A percentile compares a stretch with the other conserved stretches of the same genome.
Evolutionary conservation across 2,113 vertebrate genomes (phyloP).

Genomic region (Acanthochromis polyacanthus): DNA sequence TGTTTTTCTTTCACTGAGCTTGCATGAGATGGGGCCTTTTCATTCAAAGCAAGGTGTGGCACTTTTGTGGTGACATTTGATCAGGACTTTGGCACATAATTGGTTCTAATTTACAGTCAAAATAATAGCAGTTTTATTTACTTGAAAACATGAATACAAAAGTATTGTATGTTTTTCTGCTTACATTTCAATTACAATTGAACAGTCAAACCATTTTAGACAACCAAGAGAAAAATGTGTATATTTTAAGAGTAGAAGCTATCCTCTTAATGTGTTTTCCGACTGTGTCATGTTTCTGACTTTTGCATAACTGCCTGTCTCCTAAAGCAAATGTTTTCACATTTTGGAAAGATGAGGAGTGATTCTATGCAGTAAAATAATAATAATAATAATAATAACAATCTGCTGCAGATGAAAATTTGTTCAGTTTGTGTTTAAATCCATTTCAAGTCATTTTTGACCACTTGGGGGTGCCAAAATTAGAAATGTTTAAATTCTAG

Average conservation of each 20-base stretch:
- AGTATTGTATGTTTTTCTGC: too few relatives aligned
- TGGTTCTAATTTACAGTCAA: background rate
- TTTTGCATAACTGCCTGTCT: too few relatives aligned
- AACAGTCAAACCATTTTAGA: background rate
- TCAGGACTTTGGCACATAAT: constrained; percentile 7
- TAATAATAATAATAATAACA: too few relatives aligned
- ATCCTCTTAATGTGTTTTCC: too few relatives aligned
- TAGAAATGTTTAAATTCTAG: background rate
- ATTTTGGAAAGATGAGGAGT: too few relatives aligned
- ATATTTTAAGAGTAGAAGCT: too few relatives aligned
- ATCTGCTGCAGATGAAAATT: too few relatives aligned
- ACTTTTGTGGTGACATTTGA: constrained; percentile 27
- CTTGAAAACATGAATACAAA: background rate
- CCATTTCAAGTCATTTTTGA: background rate
- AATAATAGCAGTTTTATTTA: background rate
- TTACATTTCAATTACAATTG: too few relatives aligned
- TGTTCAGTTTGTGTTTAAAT: background rate
- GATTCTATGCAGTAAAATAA: too few relatives aligned
- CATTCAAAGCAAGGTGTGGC: constrained; percentile 39
- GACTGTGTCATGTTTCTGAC: too few relatives aligned
- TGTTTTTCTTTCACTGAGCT: background rate
- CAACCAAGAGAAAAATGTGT: background rate
- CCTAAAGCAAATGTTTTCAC: too few relatives aligned
- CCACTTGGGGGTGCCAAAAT: background rate
- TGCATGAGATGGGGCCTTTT: constrained; percentile 7